Evolutionary conservation across 1,140 invertebrate genomes (phyloP).

Genomic region (Scaptomyza pallida): DNA sequence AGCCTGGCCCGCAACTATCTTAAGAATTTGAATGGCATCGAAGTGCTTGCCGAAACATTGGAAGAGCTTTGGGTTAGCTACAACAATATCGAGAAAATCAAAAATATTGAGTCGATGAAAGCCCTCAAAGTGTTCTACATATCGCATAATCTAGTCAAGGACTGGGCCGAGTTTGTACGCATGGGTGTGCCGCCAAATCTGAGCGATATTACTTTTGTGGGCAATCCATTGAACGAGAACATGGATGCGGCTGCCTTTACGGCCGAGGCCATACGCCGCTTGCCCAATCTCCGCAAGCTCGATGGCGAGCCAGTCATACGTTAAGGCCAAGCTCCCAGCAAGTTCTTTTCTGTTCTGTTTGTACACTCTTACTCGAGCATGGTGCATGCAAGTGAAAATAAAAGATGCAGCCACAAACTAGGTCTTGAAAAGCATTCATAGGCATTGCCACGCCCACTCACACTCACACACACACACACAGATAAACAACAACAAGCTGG

Average conservation of each 20-base stretch:
- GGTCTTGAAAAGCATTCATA: neutral
- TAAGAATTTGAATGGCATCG: conserved; percentile 93
- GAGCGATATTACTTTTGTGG: conserved; percentile 91
- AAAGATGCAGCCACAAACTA: conserved; percentile 20
- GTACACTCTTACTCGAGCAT: neutral
- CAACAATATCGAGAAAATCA: conserved; percentile 96
- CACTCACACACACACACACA: neutral
- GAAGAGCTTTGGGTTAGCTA: conserved; percentile 98
- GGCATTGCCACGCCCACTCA: conserved; percentile 9
- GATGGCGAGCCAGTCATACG: conserved; percentile 90
- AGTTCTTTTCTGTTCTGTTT: neutral
- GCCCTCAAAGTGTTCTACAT: conserved; percentile 93
- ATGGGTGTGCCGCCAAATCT: conserved; percentile 86
- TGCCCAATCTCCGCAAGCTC: conserved; percentile 93
- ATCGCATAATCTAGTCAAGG: conserved; percentile 95
- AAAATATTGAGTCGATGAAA: conserved; percentile 92
- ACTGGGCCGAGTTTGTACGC: conserved; percentile 94
- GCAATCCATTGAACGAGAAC: conserved; percentile 93
- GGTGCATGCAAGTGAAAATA: conserved; percentile 36
- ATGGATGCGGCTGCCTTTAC: conserved; percentile 89
- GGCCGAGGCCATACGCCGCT: conserved; percentile 88
- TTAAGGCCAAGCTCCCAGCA: conserved; percentile 15
- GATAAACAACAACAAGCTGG: neutral
- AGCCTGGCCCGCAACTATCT: conserved; percentile 95
- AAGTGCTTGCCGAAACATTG: conserved; percentile 92